Evolutionary conservation across 2,888 invertebrate species (phyloP).

Genomic region (Panopea generosa): DNA sequence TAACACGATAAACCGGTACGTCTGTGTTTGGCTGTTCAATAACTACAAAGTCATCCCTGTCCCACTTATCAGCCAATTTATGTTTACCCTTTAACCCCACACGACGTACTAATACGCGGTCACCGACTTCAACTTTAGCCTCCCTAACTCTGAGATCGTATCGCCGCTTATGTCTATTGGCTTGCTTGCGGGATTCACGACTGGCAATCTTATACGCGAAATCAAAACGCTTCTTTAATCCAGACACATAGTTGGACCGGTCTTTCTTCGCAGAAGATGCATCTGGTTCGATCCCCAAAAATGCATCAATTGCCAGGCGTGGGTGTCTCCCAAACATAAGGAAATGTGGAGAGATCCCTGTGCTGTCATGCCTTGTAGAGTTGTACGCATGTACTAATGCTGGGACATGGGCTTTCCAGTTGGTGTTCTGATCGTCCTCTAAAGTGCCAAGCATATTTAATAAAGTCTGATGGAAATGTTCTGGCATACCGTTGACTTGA

Average conservation of each 20-base stretch:
- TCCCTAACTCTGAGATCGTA: slow-evolving; percentile 16
- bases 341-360: slow-evolving; percentile 19
- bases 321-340: slow-evolving; percentile 28
- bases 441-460: slow-evolving; percentile 10
- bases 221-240: background rate
- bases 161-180: background rate
- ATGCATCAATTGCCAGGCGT: slow-evolving; percentile 16
- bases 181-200: background rate
- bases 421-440: slow-evolving; percentile 1
- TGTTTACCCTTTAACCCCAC: slow-evolving; percentile 32
- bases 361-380: slow-evolving; percentile 1
- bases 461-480: too few species aligned
- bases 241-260: slow-evolving; percentile 8
- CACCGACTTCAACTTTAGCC: slow-evolving; percentile 19
- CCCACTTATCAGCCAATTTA: slow-evolving; percentile 43
- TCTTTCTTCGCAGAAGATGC: background rate
- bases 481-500: too few species aligned
- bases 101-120: slow-evolving; percentile 35
- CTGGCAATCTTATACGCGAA: slow-evolving; percentile 10
- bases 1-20: slow-evolving; percentile 10
- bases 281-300: background rate
- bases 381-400: too few species aligned
- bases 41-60: slow-evolving; percentile 16
- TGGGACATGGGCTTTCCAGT: too few species aligned
- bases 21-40: slow-evolving; percentile 7